Conservation (phyloP, 2,113 vertebrate genomes). For the Asarcornis scutulata region DNA sequence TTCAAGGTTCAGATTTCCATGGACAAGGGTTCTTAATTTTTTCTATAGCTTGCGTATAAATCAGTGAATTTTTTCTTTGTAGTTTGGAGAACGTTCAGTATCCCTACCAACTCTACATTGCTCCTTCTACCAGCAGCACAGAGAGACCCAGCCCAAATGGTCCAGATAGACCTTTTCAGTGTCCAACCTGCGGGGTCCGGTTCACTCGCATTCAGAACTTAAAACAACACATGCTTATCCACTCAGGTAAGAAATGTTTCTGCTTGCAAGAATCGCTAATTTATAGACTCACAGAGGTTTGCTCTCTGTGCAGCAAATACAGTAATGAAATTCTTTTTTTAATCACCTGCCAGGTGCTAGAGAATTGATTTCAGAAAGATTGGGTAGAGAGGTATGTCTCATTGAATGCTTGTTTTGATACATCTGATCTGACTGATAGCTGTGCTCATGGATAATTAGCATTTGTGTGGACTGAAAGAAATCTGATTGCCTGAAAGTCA, state of each 20-base stretch:
- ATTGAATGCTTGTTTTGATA: not conserved
- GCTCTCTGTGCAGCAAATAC: fast-evolving
- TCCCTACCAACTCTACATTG: conserved; percentile 96
- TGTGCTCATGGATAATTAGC: not conserved
- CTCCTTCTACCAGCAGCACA: conserved; percentile 90
- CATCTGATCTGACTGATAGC: not conserved
- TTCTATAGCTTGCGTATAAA: conserved; percentile 32
- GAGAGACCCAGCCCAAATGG: conserved; percentile 91
- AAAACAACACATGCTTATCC: conserved; percentile 99
- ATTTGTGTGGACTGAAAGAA: conserved; percentile 24
- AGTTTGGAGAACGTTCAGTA: conserved; percentile 97
- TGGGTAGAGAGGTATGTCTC: not conserved
- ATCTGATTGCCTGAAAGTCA: not conserved
- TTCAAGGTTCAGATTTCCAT: not conserved
- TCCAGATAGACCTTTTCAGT: conserved; percentile 95
- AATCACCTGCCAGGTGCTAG: not conserved
- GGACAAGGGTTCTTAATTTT: not conserved
- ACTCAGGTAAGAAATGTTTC: conserved; percentile 88
- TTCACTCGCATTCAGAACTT: conserved; percentile 99
- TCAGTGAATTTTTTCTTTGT: conserved; percentile 58
- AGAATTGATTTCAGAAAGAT: not conserved
- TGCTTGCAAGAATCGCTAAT: not conserved
- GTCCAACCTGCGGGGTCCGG: conserved; percentile 95
- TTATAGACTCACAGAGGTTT: not conserved
- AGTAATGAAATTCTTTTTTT: not conserved